Conservation (phyloP, 2,888 invertebrate species). For the Spodoptera picta region DNA sequence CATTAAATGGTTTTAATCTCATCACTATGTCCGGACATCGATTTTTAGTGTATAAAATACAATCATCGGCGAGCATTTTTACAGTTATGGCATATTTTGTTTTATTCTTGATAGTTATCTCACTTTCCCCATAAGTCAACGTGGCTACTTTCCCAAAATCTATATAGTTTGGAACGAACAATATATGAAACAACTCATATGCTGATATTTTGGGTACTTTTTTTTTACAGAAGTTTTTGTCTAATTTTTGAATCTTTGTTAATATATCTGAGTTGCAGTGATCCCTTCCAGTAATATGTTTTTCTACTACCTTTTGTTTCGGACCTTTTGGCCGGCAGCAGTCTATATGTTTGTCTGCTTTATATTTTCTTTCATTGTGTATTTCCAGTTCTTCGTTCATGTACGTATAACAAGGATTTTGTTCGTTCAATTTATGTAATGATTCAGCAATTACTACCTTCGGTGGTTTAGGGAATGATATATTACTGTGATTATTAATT, state of each 20-base stretch:
- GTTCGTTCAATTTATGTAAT: slow-evolving; percentile 74
- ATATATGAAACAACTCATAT: slow-evolving; percentile 72
- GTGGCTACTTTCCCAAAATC: slow-evolving; percentile 78
- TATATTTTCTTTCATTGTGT: slow-evolving; percentile 52
- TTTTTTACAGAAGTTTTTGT: slow-evolving; percentile 67
- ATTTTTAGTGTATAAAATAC: slow-evolving; percentile 70
- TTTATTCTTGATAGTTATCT: slow-evolving; percentile 73
- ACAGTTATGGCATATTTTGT: slow-evolving; percentile 70
- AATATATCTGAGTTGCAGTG: slow-evolving; percentile 59
- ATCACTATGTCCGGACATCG: slow-evolving; percentile 60
- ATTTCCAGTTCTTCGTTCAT: slow-evolving; percentile 54
- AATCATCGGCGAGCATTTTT: slow-evolving; percentile 64
- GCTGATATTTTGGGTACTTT: slow-evolving; percentile 56
- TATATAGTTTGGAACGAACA: slow-evolving; percentile 68
- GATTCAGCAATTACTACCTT: slow-evolving; percentile 68
- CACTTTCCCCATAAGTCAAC: slow-evolving; percentile 70
- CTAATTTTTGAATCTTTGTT: slow-evolving; percentile 40
- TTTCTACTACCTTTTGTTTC: slow-evolving; percentile 61
- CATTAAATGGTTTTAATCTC: slow-evolving; percentile 66
- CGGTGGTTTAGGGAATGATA: slow-evolving; percentile 63
- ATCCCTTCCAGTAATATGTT: slow-evolving; percentile 62
- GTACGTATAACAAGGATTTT: slow-evolving; percentile 70
- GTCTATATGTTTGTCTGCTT: slow-evolving; percentile 65
- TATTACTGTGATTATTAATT: slow-evolving; percentile 66
- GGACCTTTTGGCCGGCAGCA: slow-evolving; percentile 61